Conservation (phyloP, 2,888 invertebrate species). For the Uropetala carovei region DNA sequence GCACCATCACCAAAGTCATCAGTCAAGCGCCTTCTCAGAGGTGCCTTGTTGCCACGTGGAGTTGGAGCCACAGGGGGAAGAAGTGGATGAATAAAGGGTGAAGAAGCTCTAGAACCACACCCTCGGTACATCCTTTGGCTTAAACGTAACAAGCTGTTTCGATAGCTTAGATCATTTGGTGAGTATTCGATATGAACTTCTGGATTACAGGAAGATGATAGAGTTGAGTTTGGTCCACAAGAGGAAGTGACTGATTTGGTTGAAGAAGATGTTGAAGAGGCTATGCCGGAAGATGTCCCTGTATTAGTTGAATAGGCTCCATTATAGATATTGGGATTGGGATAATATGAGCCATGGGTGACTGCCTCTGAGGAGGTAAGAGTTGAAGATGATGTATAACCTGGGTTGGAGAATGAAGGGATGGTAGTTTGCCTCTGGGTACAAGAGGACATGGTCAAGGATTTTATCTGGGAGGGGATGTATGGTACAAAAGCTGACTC, state of each 20-base stretch:
- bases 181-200: conserved; percentile 52
- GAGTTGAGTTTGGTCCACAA: conserved; percentile 46
- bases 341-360: conserved; percentile 48
- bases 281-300: conserved; percentile 43
- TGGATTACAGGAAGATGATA: conserved; percentile 47
- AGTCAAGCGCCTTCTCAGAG: conserved; percentile 31
- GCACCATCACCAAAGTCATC: conserved; percentile 50
- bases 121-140: conserved; percentile 53
- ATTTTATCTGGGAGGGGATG: conserved; percentile 18
- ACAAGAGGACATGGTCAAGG: neutral
- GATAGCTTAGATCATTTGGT: conserved; percentile 30
- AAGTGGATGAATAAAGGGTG: conserved; percentile 33
- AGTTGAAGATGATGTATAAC: conserved; percentile 48
- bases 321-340: conserved; percentile 29
- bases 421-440: neutral
- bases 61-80: conserved; percentile 40
- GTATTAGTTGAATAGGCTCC: conserved; percentile 23
- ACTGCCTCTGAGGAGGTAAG: conserved; percentile 48
- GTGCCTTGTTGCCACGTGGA: neutral
- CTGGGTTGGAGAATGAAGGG: conserved; percentile 12
- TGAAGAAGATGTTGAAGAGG: conserved; percentile 30
- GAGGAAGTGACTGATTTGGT: conserved; percentile 36
- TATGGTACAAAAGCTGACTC: conserved; percentile 55
- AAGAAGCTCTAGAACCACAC: conserved; percentile 28
- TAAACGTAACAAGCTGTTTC: conserved; percentile 39